Base-by-base conservation (phyloP, 2,113 vertebrate genomes). In the cattle (Bos taurus) region DNA sequence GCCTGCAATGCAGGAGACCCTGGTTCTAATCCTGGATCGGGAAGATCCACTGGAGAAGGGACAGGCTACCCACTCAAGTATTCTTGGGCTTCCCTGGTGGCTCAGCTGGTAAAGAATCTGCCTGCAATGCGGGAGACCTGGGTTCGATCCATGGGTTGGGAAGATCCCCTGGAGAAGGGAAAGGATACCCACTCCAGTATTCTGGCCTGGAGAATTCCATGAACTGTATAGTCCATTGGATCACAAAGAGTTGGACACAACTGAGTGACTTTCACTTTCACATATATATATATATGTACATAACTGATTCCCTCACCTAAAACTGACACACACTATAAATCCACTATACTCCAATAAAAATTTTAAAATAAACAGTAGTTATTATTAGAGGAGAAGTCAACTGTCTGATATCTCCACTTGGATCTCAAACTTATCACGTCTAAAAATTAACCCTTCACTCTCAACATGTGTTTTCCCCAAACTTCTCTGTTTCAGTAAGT, bases 1-100 rank as follows among this genome's bases (percentile, higher is more conserved):
- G 0, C n/a, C 67, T 74, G 67, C n/a, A 74, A 40, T 40, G 67
- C 21, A 12, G n/a, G 19, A 74, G n/a, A 74, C 11, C 67, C 10
- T 23, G n/a, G 16, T 40, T 74, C 0, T 0, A 74, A 40, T 23
- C 10, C 11, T 74, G 67, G 19, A 5, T 23, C 2, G 0, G 67
- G 67, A 74, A 23, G 67, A 74, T 40, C n/a, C 0, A 0, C n/a
- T 74, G 67, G 5, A 40, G n/a, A 40, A 71, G 67, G 10, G 2
- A 36, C 64, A 71, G 64, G n/a, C n/a, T 71, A 71, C 19, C 3
- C 64, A 71, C 10, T 71, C 5, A 23, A 36, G n/a, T 36, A 23
- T 12, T 36, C n/a, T 71, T 36, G 9, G 19, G n/a, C 64, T 71
- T 71, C 19, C 16, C n/a, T 71, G 19, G 64, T 71, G 64, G 19